Evolutionary conservation across 2,888 invertebrate genomes (phyloP), one percentile per base, ranked within the genome.

Genomic region (Sarcophaga subvicina): DNA sequence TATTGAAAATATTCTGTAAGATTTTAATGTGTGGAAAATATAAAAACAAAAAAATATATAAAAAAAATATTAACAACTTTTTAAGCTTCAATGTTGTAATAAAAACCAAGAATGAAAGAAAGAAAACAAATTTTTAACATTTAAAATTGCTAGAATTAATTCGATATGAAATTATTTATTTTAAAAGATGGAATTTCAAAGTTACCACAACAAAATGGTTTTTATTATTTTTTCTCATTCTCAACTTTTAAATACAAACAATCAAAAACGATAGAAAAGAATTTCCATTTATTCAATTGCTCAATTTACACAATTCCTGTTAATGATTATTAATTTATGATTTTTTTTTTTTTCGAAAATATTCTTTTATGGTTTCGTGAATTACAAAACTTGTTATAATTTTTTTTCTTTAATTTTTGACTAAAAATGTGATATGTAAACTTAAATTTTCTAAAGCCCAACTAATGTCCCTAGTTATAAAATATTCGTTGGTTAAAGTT

Each of bases 31-130:
- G 79, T 82, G 69, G 78, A 84, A 77, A 76, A 66, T 54, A 80
- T 59, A 72, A 72, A 80, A 76, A 66, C 45, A 54, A 73, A 76
- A 62, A 37, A 20, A 54, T 22, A 47, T 71, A 63, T 2, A 73
- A 64, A 75, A 80, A 80, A 80, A 77, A 64, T 14, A 66, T 54
- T 70, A 22, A 79, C 27, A 84, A 63, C 60, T 69, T 79, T 76
- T 84, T 79, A 84, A 79, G 71, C 66, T 87, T 81, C 81, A 84
- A 87, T 87, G 83, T 86, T 80, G 80, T 78, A 80, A 83, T 79
- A 62, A 63, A 64, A 72, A 37, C 25, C 14, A 59, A 72, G 12
- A 60, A 12, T 17, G 54, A 17, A 73, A 69, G 25, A 75, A 60
- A 66, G 25, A 63, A 82, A 77, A 54, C 69, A 81, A 69, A 59